These are phyloP conservation scores for Silurus meridionalis DNA, from an alignment of 2,113 vertebrate genomes.

Conservation along the genomic window DNA sequence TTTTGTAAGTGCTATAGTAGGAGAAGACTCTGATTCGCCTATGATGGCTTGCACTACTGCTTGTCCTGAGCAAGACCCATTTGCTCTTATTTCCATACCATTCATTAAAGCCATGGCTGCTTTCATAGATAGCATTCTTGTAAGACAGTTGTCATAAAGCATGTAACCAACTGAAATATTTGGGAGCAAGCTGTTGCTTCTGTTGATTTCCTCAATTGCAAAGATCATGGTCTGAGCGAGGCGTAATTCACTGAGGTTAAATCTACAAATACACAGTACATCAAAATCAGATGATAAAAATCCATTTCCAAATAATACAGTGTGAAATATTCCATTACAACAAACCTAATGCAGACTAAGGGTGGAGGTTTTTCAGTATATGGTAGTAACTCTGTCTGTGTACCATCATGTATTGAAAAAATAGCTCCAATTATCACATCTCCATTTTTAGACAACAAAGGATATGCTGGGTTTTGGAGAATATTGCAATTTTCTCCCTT, in stretches of 20 bases:
- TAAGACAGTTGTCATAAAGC: conserved; percentile 75
- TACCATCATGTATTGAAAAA: conserved; percentile 70
- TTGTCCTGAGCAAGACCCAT: conserved; percentile 59
- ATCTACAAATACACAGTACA: conserved; percentile 52
- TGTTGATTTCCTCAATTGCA: conserved; percentile 76
- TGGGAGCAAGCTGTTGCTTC: conserved; percentile 64
- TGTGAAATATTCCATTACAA: background rate
- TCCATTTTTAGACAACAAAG: conserved; percentile 66
- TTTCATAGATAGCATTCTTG: conserved; percentile 70
- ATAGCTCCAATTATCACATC: conserved; percentile 69
- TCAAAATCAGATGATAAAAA: too few species aligned
- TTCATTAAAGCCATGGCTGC: conserved; percentile 72
- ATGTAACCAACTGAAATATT: conserved; percentile 71
- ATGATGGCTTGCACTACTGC: conserved; percentile 72
- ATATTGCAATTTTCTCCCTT: conserved; percentile 59
- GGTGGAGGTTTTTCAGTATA: conserved; percentile 63
- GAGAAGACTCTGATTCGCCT: conserved; percentile 74
- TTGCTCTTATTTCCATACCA: conserved; percentile 50
- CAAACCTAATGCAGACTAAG: conserved; percentile 69
- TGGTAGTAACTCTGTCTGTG: conserved; percentile 52
- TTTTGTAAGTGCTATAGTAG: conserved; percentile 70
- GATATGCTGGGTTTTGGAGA: conserved; percentile 61
- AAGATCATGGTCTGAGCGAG: conserved; percentile 76
- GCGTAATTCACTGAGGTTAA: conserved; percentile 73
- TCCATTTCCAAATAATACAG: background rate